Evolutionary conservation across 2,797 vertebrate species (phyloP).

Genomic region (Gobionotothen gibberifrons): DNA sequence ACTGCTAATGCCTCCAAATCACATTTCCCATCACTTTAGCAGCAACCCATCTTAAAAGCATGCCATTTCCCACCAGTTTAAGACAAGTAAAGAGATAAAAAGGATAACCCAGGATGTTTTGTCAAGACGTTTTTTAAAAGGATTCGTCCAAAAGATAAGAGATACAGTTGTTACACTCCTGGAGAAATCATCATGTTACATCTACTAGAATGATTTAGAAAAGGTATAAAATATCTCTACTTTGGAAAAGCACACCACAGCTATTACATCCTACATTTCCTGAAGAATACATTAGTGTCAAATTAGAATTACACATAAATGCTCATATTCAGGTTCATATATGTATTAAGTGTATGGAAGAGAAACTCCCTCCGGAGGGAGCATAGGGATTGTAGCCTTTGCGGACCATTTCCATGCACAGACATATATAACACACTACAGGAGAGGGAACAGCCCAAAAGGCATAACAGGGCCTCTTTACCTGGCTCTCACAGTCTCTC

Average conservation of each 20-base stretch:
- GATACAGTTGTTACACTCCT: constrained; percentile 25
- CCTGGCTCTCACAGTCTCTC: constrained; percentile 30
- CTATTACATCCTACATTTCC: background rate
- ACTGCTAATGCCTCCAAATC: constrained; percentile 84
- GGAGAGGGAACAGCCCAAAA: too few species aligned
- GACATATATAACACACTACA: too few species aligned
- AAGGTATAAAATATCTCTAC: background rate
- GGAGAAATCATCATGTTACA: background rate
- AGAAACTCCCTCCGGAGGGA: too few species aligned
- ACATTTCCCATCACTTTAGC: constrained; percentile 84
- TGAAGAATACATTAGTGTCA: background rate
- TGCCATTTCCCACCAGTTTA: constrained; percentile 78
- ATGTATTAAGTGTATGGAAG: too few species aligned
- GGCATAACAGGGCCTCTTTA: too few species aligned
- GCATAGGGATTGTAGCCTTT: too few species aligned
- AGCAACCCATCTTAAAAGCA: constrained; percentile 80
- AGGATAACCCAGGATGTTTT: constrained; percentile 65
- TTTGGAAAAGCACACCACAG: background rate
- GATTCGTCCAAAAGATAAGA: constrained; percentile 53
- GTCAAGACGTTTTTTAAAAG: constrained; percentile 56
- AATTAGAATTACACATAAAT: background rate
- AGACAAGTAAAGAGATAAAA: constrained; percentile 75
- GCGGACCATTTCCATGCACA: too few species aligned
- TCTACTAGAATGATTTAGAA: background rate
- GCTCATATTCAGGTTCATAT: too few species aligned